Base-by-base conservation (phyloP, 2,797 vertebrate species). In the Okamejei kenojei region DNA sequence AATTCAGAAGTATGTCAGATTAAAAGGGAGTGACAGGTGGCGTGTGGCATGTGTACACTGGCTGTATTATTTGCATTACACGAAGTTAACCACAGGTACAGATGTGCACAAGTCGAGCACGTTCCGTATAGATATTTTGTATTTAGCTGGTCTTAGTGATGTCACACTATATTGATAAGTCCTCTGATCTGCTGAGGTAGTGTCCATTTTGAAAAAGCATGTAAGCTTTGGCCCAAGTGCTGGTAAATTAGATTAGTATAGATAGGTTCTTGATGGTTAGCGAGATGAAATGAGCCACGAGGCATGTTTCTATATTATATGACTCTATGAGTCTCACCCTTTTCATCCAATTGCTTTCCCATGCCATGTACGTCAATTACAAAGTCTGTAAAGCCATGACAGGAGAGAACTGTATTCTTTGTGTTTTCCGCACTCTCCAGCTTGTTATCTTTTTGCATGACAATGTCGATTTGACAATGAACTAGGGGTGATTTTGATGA, bases 1-100 rank as follows among this genome's bases (percentile, higher is more conserved):
- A 68, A 65, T 88, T 88, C 61, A 88, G 84, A 88, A 88, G 84
- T 65, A 88, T 68, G n/a, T 63, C n/a, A n/a, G 63, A 88, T 35
- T 88, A 88, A 88, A 68, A 88, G 29, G 65, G 61, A 68, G n/a
- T 88, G 84, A 88, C n/a, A 13, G 63, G 84, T 88, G 61, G 63
- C 32, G n/a, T 65, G 61, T 88, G 84, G 63, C 84, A 17, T 63
- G n/a, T 88, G 84, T 21, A 88, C 63, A 35, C 63, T 35, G 21
- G n/a, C 19, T 68, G 15, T 21, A 68, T 68, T 7, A 65, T 88
- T 88, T 65, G 61, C 32, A 65, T 65, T 32, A 88, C 17, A 35
- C 8, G 35, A 68, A 35, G 23, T 29, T 82, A 58, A 82, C 23
- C 23, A 58, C 45, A 82, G 45, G 54, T 26, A 32, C 8, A 32